Conservation (phyloP, 2,888 invertebrate genomes). For the Macrostomum cliftonense region DNA sequence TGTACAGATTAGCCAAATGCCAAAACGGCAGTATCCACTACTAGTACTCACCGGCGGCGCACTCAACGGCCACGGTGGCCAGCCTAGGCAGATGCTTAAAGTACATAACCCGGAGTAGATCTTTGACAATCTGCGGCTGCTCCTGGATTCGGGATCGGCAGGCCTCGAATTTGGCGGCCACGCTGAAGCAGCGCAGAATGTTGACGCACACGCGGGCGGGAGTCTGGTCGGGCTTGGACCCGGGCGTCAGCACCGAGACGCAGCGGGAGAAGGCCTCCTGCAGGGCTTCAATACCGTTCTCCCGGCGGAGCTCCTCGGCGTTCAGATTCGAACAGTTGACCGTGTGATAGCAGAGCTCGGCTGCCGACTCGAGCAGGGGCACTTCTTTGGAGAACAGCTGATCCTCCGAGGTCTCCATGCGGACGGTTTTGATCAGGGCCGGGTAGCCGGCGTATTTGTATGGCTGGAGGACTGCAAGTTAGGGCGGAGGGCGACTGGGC, state of each 20-base stretch:
- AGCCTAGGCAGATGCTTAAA: constrained; percentile 66
- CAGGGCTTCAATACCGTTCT: constrained; percentile 64
- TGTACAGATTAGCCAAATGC: too few species aligned
- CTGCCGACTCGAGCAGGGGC: constrained; percentile 65
- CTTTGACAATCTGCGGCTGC: constrained; percentile 64
- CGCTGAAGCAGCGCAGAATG: constrained; percentile 76
- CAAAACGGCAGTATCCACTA: too few species aligned
- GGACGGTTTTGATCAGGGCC: constrained; percentile 80
- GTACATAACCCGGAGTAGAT: constrained; percentile 64
- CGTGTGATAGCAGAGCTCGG: constrained; percentile 69
- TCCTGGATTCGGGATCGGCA: constrained; percentile 67
- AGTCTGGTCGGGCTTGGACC: constrained; percentile 53
- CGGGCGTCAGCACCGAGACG: constrained; percentile 57
- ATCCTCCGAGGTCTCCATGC: constrained; percentile 76
- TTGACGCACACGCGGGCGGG: constrained; percentile 76
- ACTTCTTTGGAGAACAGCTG: constrained; percentile 63
- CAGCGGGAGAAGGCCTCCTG: constrained; percentile 73
- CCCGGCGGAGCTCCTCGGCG: constrained; percentile 83
- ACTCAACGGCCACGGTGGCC: constrained; percentile 68
- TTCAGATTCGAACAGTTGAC: constrained; percentile 86
- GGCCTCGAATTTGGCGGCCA: constrained; percentile 74
- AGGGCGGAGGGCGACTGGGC: neutral
- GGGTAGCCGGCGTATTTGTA: constrained; percentile 99
- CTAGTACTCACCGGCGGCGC: constrained; percentile 45
- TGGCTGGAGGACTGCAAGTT: constrained; percentile 47